Base-by-base conservation (phyloP, 2,888 invertebrate genomes). In the Gryllus longicercus region DNA sequence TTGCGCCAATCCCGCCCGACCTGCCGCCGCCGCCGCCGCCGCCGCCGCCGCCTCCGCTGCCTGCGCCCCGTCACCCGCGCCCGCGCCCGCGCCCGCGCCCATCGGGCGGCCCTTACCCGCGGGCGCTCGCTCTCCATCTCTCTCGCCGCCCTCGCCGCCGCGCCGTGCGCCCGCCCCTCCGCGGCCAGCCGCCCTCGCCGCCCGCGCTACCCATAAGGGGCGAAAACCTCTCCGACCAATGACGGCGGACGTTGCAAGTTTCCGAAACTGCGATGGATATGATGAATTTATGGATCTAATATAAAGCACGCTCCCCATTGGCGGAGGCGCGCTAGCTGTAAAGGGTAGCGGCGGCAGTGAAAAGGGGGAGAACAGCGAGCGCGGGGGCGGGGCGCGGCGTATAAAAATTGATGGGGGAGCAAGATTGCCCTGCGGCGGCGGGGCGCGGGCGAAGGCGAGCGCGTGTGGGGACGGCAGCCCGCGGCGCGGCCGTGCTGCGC, bases 211-310 rank as follows among this genome's bases (percentile, higher is more conserved):
- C 85, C 51, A 18, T 21, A n/a, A 51, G 49, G 50, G 80, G 79
- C 80, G 75, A 79, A 78, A 81, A 81, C 74, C 80, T 80, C 80
- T 81, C 81, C 82, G 78, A 77, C 83, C 83, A 83, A 83, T 83
- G 81, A 82, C 81, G 80, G 78, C 80, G 79, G 81, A 80, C 82
- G 79, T 82, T 80, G 80, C 81, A 82, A 76, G 79, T 81, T 80
- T 77, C 74, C 77, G 78, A 78, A 78, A 81, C 80, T 50, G 78
- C 49, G 82, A 82, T 82, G 82, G 91, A 91, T 91, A 91, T 92
- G 91, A 92, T 91, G 91, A 91, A 93, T 93, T 93, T 93, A 93
- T 93, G 93, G 92, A 93, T 92, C 92, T 93, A 93, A 93, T 92
- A 92, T 91, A 91, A 91, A 88, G 88, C 89, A 88, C 89, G 89